Evolutionary conservation across 2,797 vertebrate genomes (phyloP).

Genomic region (Lutjanus campechanus): DNA sequence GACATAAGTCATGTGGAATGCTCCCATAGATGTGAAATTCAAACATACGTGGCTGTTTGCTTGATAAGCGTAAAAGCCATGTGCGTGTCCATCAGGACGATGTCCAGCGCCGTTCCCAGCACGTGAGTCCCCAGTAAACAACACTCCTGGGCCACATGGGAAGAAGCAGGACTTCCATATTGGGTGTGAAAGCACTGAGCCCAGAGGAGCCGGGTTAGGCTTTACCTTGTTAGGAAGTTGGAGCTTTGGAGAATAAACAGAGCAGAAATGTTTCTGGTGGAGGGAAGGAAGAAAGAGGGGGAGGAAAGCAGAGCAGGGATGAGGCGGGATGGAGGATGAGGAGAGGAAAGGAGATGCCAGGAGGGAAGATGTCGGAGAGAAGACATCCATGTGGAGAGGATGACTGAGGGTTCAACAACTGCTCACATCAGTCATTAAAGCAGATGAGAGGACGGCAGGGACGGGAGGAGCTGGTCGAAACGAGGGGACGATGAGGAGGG

Average conservation of each 20-base stretch:
- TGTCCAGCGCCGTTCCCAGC: conserved; percentile 55
- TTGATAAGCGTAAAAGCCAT: conserved; percentile 48
- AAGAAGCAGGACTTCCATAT: conserved; percentile 84
- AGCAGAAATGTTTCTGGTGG: conserved; percentile 59
- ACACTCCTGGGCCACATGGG: conserved; percentile 57
- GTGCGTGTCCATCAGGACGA: conserved; percentile 29
- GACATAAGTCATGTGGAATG: conserved; percentile 35
- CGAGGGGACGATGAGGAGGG: conserved; percentile 26
- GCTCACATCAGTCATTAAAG: conserved; percentile 13
- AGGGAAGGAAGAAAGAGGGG: conserved; percentile 16
- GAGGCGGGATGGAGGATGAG: conserved; percentile 17
- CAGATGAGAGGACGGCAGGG: conserved; percentile 20
- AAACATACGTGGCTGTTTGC: conserved; percentile 38
- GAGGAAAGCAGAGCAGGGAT: background rate
- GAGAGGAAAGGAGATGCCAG: conserved; percentile 5
- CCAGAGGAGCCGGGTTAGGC: conserved; percentile 49
- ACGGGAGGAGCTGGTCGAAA: conserved; percentile 18
- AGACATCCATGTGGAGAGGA: conserved; percentile 8
- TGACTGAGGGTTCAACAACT: conserved; percentile 27
- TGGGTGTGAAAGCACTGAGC: conserved; percentile 81
- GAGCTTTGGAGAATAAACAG: conserved; percentile 82
- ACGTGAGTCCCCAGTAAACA: conserved; percentile 69
- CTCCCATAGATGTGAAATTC: conserved; percentile 25
- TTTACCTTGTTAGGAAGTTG: conserved; percentile 89
- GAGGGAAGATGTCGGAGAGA: conserved; percentile 6